Conservation (phyloP, 2,888 invertebrate genomes). For the Eretmocerus hayati region DNA sequence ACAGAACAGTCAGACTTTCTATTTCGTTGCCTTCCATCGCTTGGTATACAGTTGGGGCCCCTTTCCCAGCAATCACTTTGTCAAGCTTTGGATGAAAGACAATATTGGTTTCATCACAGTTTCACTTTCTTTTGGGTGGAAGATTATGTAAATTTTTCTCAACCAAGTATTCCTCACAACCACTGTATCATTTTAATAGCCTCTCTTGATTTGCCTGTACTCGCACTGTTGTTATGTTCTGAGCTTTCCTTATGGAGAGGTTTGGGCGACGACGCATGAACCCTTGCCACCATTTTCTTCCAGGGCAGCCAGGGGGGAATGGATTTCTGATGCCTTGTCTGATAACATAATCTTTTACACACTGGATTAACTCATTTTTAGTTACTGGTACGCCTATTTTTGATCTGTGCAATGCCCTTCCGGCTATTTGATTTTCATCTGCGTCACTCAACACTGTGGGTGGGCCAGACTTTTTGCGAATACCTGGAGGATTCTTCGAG, state of each 20-base stretch:
- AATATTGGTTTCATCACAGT: neutral
- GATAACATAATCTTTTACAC: slow-evolving; percentile 1
- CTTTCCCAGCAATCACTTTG: neutral
- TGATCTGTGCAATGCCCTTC: slow-evolving; percentile 1
- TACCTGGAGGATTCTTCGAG: neutral
- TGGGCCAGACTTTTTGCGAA: neutral
- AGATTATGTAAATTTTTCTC: neutral
- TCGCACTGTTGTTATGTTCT: neutral
- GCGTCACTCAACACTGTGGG: neutral
- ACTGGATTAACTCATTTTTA: slow-evolving; percentile 6
- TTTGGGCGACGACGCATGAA: slow-evolving; percentile 1
- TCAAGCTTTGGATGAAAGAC: neutral
- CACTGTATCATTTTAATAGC: neutral
- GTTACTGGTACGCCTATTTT: slow-evolving; percentile 1
- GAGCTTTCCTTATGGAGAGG: neutral
- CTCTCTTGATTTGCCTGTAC: neutral
- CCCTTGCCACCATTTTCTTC: neutral
- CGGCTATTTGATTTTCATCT: slow-evolving; percentile 4
- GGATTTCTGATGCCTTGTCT: neutral
- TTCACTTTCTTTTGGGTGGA: neutral
- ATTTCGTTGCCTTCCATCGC: neutral
- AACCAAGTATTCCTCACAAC: neutral
- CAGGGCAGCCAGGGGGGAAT: neutral
- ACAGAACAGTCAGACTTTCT: neutral
- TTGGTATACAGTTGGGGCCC: neutral